Base-by-base conservation (phyloP, 2,113 vertebrate species). In the Motacilla alba region DNA sequence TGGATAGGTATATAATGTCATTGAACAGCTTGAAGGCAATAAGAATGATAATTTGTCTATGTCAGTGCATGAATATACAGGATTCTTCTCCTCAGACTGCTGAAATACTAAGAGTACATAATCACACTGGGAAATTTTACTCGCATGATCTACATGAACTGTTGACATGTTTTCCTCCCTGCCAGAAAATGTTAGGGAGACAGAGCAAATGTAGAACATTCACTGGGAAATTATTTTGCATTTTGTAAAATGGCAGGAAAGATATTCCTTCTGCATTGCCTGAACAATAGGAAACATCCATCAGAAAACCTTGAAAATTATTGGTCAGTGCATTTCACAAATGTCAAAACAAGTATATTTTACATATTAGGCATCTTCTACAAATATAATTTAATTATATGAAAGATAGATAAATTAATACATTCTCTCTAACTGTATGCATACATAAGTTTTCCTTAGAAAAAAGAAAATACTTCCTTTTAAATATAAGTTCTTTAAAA, bases 11-110 rank as follows among this genome's bases (percentile, higher is more conserved):
- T 73, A 83, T 69, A 83, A 72, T 77, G 59, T 64, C 56, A 89
- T 15, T 74, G 82, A 96, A 94, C 82, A 95, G 70, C 83, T 87
- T 69, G 87, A 95, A 95, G 74, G 59, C 79, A 93, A 30, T 73
- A 90, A 62, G 30, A 90, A 93, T 47, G 59, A 58, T 80, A 85
- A 95, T 95, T 91, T 87, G 53, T 39, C 37, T 44, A 53, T 72
- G 58, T 66, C 78, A 76, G 12, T 79, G 43, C 52, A 75, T 56
- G 41, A 95, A 92, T 83, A 83, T 47, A 50, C 7, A 91, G 69
- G 30, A 55, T 80, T 74, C 58, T 93, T 89, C 74, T 87, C 59
- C 84, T 72, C 4, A 83, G 74, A 66, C 30, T 80, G 67, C 59
- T 90, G 84, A 94, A 94, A 94, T 70, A 95, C 24, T 22, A 80